These are phyloP conservation scores for Drosophila ironensis DNA, from an alignment of 1,140 invertebrate genomes.

Conservation along the genomic window DNA sequence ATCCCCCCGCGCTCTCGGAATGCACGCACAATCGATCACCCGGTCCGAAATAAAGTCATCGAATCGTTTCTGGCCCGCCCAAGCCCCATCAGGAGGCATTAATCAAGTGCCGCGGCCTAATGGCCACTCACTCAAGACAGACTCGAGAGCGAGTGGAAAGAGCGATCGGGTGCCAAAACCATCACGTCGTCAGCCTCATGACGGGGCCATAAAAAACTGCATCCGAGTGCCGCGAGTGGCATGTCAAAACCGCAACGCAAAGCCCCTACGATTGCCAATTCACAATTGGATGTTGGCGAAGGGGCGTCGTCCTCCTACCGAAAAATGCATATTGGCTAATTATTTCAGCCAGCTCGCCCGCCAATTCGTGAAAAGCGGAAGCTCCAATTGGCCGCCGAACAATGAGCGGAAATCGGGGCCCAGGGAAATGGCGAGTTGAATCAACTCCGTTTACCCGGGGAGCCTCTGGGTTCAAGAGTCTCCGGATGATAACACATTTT, in stretches of 20 bases:
- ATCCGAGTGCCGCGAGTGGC: neutral
- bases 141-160: neutral
- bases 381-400: constrained; percentile 4
- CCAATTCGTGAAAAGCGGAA: constrained; percentile 29
- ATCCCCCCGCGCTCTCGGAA: neutral
- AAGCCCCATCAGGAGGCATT: constrained; percentile 9
- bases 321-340: constrained; percentile 47
- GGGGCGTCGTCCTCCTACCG: constrained; percentile 27
- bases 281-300: constrained; percentile 24
- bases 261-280: constrained; percentile 16
- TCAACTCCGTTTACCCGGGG: neutral
- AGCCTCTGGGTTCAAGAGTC: neutral
- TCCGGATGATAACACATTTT: neutral
- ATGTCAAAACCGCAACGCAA: constrained; percentile 16
- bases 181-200: constrained; percentile 18
- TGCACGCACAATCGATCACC: neutral
- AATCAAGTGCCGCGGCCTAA: constrained; percentile 7
- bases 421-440: constrained; percentile 5
- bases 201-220: constrained; percentile 20
- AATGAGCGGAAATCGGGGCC: constrained; percentile 31
- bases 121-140: neutral
- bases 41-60: constrained; percentile 7
- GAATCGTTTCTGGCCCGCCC: neutral
- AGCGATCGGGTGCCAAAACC: constrained; percentile 24
- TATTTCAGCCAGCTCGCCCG: constrained; percentile 21